phyloP scores from a whole-genome alignment of 2,113 vertebrate genomes.

The Tapirus terrestris region DNA sequence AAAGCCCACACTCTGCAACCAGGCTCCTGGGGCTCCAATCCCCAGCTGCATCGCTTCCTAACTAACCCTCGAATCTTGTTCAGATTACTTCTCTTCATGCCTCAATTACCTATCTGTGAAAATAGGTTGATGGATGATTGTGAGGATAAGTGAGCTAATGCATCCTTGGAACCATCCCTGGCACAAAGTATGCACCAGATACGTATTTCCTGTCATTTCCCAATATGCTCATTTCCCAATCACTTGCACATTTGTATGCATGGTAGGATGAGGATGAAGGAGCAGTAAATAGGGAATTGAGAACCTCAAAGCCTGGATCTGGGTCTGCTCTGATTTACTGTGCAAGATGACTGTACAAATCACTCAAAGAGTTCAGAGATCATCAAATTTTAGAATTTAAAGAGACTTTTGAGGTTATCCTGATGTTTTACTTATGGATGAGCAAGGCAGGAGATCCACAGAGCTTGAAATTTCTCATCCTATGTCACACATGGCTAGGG shows the following conservation, averaged over 20 bases:
- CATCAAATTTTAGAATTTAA: neutral
- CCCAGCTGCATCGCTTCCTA: neutral
- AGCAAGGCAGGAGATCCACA: neutral
- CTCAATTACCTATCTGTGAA: neutral
- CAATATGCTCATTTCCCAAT: neutral
- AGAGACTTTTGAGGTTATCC: neutral
- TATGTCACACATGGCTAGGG: neutral
- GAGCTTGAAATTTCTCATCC: neutral
- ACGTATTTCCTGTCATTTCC: neutral
- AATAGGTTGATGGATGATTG: neutral
- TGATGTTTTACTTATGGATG: neutral
- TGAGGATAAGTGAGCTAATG: neutral
- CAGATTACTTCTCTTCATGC: neutral
- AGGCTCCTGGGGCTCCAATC: neutral
- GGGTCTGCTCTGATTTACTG: neutral
- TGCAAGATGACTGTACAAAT: neutral
- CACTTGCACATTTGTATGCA: neutral
- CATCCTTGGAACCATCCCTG: neutral
- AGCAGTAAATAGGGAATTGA: neutral
- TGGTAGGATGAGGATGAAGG: neutral
- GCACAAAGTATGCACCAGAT: neutral
- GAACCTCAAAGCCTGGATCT: neutral
- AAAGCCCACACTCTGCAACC: neutral
- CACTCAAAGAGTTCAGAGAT: neutral
- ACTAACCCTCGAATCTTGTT: neutral